Base-by-base conservation (phyloP, 2,888 invertebrate species). In the Mythimna albipuncta region DNA sequence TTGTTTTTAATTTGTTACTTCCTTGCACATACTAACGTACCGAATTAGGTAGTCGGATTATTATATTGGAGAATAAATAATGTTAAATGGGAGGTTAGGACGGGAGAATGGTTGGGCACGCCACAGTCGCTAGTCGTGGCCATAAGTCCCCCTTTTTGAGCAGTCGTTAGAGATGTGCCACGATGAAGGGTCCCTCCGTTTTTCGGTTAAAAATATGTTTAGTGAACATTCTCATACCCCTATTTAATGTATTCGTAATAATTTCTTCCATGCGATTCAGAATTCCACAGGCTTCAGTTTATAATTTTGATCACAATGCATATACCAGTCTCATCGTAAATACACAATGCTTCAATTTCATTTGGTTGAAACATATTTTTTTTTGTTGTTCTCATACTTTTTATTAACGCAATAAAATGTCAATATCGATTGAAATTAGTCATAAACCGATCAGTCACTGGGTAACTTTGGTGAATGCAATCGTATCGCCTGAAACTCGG, bases 21-120 rank as follows among this genome's bases (percentile, higher is more conserved):
- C 72, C 72, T 64, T 66, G 32, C 32, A 32, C 26, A 26, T 26
- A 26, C 32, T 32, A 32, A 32, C 32, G 32, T 32, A 1, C 32
- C 32, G 32, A 32, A 32, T 65, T 65, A 58, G 58, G n/a, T 50
- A 70, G 50, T 66, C 26, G 70, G 55, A 55, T 32, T 59, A 62
- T 66, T 70, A 63, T 78, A 52, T 58, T 44, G 10, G 21, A 61
- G 4, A 76, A 38, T 69, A 41, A 74, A 62, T 62, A 26, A 21
- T 3, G 57, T 47, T 32, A 21, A 6, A 63, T 21, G 44, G 16
- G 35, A 57, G 32, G 19, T 57, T 57, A 35, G 32, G 19, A 47
- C 5, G 32, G 32, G 19, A 41, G 38, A 47, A 13, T 0, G 1
- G 16, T 38, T 55, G 11, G 9, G 41, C 41, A 41, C 41, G 9